Conservation (phyloP, 2,888 invertebrate genomes). For the Melolontha melolontha region DNA sequence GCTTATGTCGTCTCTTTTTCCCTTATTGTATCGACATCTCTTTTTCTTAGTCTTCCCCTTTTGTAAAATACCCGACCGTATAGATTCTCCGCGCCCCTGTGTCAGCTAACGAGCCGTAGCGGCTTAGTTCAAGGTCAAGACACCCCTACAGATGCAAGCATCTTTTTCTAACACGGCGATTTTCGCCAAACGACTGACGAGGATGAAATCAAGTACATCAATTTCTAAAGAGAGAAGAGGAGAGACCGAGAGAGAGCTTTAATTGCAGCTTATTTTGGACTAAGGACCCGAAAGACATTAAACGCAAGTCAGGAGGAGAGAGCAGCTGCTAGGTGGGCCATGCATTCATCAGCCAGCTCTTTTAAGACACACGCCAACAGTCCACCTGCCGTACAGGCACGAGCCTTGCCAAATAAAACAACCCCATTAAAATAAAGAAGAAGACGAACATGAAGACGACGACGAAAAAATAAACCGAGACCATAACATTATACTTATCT, state of each 20-base stretch:
- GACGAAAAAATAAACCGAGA: constrained; percentile 41
- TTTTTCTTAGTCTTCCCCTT: constrained; percentile 45
- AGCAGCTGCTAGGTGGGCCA: constrained; percentile 52
- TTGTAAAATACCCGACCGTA: constrained; percentile 33
- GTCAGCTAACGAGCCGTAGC: constrained; percentile 39
- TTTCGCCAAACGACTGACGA: constrained; percentile 28
- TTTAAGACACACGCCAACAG: constrained; percentile 67
- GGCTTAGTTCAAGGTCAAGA: constrained; percentile 60
- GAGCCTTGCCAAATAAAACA: constrained; percentile 55
- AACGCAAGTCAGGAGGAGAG: constrained; percentile 47
- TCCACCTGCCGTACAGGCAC: constrained; percentile 60
- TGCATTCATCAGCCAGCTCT: constrained; percentile 54
- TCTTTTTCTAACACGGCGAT: constrained; percentile 39
- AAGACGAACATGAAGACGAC: constrained; percentile 29
- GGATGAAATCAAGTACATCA: constrained; percentile 26
- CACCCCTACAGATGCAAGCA: constrained; percentile 58
- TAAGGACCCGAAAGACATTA: constrained; percentile 47
- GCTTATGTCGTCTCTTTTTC: constrained; percentile 50
- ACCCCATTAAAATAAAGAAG: constrained; percentile 49
- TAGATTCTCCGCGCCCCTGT: constrained; percentile 37
- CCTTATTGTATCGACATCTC: constrained; percentile 10
- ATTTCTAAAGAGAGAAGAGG: constrained; percentile 11
- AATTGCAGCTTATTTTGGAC: constrained; percentile 53
- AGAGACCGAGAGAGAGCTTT: constrained; percentile 51
- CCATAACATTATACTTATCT: constrained; percentile 40